A percentile compares a stretch with the other conserved stretches of the same genome.
These are phyloP conservation scores for Muscidifurax raptorellus DNA, from an alignment of 1,140 invertebrate species.

Conservation along the genomic window DNA sequence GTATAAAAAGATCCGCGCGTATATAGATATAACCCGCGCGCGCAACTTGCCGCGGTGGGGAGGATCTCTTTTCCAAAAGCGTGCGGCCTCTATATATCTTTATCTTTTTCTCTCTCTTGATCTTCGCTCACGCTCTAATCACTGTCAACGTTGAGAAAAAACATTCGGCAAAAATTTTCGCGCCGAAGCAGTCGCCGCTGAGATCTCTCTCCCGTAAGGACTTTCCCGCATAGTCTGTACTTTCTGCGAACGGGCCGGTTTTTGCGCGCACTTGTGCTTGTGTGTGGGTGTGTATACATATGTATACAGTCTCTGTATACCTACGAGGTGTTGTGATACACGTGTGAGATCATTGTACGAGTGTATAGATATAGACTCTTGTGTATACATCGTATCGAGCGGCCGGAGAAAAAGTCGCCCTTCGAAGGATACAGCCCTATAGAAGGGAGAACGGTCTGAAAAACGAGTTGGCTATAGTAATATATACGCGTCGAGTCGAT, in stretches of 20 bases:
- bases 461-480: not conserved
- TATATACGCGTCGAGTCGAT: not conserved
- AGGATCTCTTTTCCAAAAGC: constrained; percentile 66
- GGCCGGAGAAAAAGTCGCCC: not conserved
- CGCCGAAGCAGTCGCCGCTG: not conserved
- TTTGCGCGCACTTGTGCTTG: not conserved
- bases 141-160: constrained; percentile 62
- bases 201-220: constrained; percentile 13
- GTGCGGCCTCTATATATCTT: constrained; percentile 54
- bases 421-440: not conserved
- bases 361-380: not conserved
- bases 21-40: not conserved
- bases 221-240: not conserved
- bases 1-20: constrained; percentile 8
- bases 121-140: not conserved
- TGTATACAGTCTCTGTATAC: not conserved
- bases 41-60: constrained; percentile 50
- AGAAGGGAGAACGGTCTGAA: not conserved
- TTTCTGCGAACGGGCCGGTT: not conserved
- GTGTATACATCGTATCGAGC: not conserved
- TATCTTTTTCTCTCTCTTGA: not conserved
- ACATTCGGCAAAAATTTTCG: constrained; percentile 54
- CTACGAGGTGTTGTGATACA: not conserved
- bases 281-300: not conserved
- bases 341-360: not conserved